These are phyloP conservation scores for Chascanopsetta lugubris DNA, from an alignment of 2,113 vertebrate genomes.

Conservation along the genomic window DNA sequence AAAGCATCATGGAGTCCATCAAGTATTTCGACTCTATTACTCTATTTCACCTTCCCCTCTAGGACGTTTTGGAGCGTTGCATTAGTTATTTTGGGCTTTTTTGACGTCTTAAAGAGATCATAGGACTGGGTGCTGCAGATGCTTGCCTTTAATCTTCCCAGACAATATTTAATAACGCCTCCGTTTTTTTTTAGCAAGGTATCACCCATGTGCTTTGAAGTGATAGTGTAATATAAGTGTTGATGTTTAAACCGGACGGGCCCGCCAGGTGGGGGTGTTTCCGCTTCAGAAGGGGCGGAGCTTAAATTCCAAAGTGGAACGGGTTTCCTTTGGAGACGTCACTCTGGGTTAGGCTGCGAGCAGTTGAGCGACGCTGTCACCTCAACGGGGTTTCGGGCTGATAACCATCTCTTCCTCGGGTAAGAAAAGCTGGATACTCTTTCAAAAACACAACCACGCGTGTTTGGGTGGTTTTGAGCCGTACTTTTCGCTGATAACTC, in stretches of 20 bases:
- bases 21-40: no score
- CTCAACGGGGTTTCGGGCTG: constrained; percentile 50
- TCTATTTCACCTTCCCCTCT: no score
- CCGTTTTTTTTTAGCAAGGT: no score
- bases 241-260: not conserved
- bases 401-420: constrained; percentile 26
- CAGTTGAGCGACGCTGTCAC: constrained; percentile 43
- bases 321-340: constrained; percentile 73
- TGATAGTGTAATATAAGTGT: no score
- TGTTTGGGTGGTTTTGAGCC: accelerated
- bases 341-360: constrained; percentile 73
- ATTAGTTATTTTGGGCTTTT: no score
- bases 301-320: constrained; percentile 68
- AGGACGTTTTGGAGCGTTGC: no score
- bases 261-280: constrained; percentile 16
- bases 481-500: accelerated
- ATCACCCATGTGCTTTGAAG: no score
- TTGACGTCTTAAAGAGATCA: no score
- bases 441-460: not conserved
- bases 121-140: no score
- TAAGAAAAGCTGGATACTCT: constrained; percentile 24
- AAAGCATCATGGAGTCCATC: no score
- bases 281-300: constrained; percentile 51
- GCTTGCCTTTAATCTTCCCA: no score
- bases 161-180: no score